Conservation (phyloP, 92 coral and sea anemone genomes). For the Nematostella vectensis region DNA sequence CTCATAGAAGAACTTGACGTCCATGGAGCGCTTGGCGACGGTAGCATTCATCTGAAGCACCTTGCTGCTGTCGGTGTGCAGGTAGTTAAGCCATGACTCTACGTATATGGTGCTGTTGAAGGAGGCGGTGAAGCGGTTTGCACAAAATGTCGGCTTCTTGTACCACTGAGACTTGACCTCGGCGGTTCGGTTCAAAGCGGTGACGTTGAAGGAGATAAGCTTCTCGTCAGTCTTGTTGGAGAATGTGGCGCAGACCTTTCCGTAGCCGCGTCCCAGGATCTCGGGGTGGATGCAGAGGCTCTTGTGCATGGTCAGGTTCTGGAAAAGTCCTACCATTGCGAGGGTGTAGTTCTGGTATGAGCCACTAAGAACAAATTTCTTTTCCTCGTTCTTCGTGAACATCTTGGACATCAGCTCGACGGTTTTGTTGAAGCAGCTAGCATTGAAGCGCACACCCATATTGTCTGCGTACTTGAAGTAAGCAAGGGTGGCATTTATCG, state of each 20-base stretch:
- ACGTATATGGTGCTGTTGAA: conserved; percentile 43
- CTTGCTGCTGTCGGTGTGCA: conserved; percentile 24
- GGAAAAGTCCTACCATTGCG: conserved; percentile 48
- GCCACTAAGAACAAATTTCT: conserved; percentile 48
- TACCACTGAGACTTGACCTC: conserved; percentile 52
- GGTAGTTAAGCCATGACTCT: conserved; percentile 57
- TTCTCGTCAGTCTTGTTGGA: conserved; percentile 54
- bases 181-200: conserved; percentile 47
- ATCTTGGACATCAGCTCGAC: conserved; percentile 44
- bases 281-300: conserved; percentile 51
- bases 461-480: conserved; percentile 37
- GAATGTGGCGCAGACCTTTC: conserved; percentile 47
- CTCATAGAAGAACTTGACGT: conserved; percentile 49
- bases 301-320: conserved; percentile 35
- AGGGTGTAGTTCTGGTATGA: conserved; percentile 66
- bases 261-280: conserved; percentile 46
- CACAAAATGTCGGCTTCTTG: conserved; percentile 16
- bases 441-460: conserved; percentile 60
- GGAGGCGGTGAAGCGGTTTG: conserved; percentile 46
- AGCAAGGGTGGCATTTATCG: conserved; percentile 48
- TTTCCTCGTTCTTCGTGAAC: conserved; percentile 32
- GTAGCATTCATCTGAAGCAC: conserved; percentile 49
- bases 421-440: conserved; percentile 48
- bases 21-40: conserved; percentile 37
- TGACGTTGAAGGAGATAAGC: conserved; percentile 55